phyloP scores from a whole-genome alignment of 2,888 invertebrate genomes.

The Phasia obesa region DNA sequence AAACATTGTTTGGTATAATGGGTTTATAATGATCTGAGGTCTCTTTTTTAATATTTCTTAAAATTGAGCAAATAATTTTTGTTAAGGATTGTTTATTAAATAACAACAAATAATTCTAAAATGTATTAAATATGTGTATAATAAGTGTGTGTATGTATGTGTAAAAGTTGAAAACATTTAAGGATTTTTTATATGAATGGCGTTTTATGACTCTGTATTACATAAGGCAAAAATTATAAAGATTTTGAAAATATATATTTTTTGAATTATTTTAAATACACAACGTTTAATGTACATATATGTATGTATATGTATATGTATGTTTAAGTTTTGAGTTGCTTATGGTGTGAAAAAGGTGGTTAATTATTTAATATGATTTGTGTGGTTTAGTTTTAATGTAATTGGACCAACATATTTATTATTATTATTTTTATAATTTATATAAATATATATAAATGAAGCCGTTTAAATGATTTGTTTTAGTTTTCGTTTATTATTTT shows the following conservation, averaged over 20 bases:
- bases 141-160: no score
- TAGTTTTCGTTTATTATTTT: constrained; percentile 35
- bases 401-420: constrained; percentile 64
- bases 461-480: constrained; percentile 73
- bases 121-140: no score
- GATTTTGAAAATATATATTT: constrained; percentile 11
- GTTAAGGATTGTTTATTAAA: not conserved
- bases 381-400: constrained; percentile 32
- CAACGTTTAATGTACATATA: no score
- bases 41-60: no score
- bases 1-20: no score
- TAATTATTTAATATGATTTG: constrained; percentile 52
- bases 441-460: constrained; percentile 69
- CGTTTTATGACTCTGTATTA: not conserved
- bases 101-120: not conserved
- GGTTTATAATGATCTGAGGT: no score
- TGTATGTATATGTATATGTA: constrained; percentile 28
- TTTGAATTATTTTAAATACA: constrained; percentile 43
- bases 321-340: constrained; percentile 55
- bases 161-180: not conserved
- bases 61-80: not conserved
- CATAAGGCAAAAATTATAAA: constrained; percentile 4
- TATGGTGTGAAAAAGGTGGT: constrained; percentile 59
- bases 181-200: not conserved
- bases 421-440: constrained; percentile 21